These are phyloP conservation scores for Bellardia bayeri DNA, from an alignment of 2,888 invertebrate genomes.

Conservation along the genomic window DNA sequence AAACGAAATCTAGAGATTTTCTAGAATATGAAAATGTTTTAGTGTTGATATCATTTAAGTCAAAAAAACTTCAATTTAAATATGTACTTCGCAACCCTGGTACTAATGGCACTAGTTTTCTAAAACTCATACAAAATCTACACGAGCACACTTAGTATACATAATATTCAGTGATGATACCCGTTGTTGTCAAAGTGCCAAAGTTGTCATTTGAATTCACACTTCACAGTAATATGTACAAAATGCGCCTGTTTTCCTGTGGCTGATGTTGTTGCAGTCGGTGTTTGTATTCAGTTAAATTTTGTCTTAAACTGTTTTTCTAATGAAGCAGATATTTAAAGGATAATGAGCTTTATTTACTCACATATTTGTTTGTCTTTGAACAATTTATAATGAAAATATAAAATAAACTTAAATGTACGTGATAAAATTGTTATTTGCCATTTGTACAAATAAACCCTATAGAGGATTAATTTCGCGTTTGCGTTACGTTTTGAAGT, in stretches of 20 bases:
- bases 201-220: slow-evolving; percentile 69
- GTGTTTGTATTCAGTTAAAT: slow-evolving; percentile 11
- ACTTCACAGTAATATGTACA: slow-evolving; percentile 39
- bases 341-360: slow-evolving; percentile 35
- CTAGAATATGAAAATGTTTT: no score
- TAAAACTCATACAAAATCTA: background rate
- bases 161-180: slow-evolving; percentile 33
- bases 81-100: background rate
- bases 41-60: no score
- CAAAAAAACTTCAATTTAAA: no score
- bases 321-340: slow-evolving; percentile 36
- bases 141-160: background rate
- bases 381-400: background rate
- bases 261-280: background rate
- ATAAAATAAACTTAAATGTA: slow-evolving; percentile 14
- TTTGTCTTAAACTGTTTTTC: background rate
- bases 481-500: background rate
- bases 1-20: no score
- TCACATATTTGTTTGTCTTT: background rate
- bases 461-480: background rate
- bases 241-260: background rate
- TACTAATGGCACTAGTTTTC: background rate
- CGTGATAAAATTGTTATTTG: slow-evolving; percentile 8
- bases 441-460: background rate
- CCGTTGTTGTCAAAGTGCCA: slow-evolving; percentile 63